Base-by-base conservation (phyloP, 92 coral and sea anemone species). In the Epizoanthus ramosus region DNA sequence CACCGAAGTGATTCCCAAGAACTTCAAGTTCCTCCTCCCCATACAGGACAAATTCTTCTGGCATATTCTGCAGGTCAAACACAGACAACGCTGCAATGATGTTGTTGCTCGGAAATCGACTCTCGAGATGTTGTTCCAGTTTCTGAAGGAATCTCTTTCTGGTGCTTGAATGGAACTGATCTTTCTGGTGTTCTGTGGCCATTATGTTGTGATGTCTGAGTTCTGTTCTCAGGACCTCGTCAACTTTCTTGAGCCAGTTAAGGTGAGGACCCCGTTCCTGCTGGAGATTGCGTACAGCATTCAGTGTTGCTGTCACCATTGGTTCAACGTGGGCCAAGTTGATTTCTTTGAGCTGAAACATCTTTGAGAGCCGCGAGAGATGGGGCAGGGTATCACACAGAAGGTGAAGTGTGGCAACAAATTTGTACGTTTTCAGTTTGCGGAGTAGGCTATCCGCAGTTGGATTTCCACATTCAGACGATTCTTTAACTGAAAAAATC, bases 381-480 rank as follows among this genome's bases (percentile, higher is more conserved):
- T 21, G 64, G 24, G 89, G 85, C 73, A 86, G 63, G 9, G 81
- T 28, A 80, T 80, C 75, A 23, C 75, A 80, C 86, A 81, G 76
- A 63, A 71, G 68, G 85, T 80, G 79, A 15, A 86, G 63, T 16
- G 80, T 86, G 16, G 85, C 85, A 33, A 86, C 60, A 63, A 86
- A 79, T 39, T 72, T 33, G 66, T 79, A 86, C 17, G 58, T 86
- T 57, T 66, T 60, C 68, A 86, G 72, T 10, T 70, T 70, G 4
- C 68, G 67, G 45, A 72, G 57, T 23, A 74, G 73, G 37, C 86
- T 77, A 67, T 58, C 19, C 21, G 89, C 86, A 3, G 54, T 43
- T 47, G 85, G 73, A 52, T 72, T 60, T 21, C 64, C 84, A 13
- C 85, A 14, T 58, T 80, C 81, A 10, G 80, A 63, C 35, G 81